These are phyloP conservation scores for Ammospiza caudacuta DNA, from an alignment of 2,113 vertebrate species.

Conservation along the genomic window DNA sequence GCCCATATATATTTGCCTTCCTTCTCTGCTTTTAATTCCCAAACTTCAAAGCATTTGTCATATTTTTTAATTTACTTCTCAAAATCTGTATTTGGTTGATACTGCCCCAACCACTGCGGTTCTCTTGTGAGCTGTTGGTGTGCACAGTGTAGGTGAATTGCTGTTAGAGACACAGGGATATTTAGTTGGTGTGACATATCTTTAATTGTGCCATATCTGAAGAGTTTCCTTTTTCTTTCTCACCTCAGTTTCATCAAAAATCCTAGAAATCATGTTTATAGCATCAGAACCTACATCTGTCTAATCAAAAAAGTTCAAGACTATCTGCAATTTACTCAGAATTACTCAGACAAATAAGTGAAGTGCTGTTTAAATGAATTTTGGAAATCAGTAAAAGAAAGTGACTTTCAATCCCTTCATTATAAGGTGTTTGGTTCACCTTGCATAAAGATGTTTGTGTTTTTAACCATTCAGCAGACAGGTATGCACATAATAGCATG, in stretches of 20 bases:
- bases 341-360: neutral
- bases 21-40: conserved; percentile 7
- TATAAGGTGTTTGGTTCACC: neutral
- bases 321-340: neutral
- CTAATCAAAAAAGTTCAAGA: neutral
- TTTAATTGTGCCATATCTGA: neutral
- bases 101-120: neutral
- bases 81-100: neutral
- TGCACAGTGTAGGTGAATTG: neutral
- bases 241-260: neutral
- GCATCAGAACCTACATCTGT: neutral
- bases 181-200: neutral
- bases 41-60: neutral
- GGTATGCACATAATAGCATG: neutral
- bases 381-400: neutral
- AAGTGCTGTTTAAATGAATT: neutral
- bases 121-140: neutral
- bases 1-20: neutral
- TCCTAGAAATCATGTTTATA: neutral
- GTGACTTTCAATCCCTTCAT: neutral
- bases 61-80: neutral
- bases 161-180: neutral
- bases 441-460: neutral
- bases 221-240: neutral
- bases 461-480: neutral